Evolutionary conservation across 2,113 vertebrate species (phyloP).

Genomic region (Hystrix brachyura): DNA sequence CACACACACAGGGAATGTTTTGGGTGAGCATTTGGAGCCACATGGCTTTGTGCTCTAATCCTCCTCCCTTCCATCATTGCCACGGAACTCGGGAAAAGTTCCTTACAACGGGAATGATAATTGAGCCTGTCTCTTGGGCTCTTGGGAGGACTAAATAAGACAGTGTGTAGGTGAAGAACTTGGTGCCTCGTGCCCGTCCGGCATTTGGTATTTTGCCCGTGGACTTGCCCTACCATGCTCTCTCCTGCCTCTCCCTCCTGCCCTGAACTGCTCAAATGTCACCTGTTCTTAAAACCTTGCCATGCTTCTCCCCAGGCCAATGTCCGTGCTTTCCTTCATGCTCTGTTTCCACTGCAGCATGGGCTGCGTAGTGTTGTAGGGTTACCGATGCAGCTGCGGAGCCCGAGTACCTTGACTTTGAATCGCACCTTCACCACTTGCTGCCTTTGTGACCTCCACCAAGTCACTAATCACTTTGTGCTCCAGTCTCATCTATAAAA

Average conservation of each 20-base stretch:
- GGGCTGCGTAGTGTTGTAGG: accelerated
- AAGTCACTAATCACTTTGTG: neutral
- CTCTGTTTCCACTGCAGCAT: neutral
- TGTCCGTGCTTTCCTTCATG: neutral
- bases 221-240: neutral
- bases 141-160: neutral
- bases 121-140: neutral
- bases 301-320: neutral
- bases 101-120: neutral
- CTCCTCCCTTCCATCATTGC: neutral
- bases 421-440: neutral
- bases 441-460: neutral
- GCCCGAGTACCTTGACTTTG: neutral
- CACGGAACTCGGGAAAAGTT: neutral
- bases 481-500: neutral
- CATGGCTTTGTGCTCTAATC: neutral
- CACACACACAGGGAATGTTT: neutral
- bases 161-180: neutral
- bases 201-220: neutral
- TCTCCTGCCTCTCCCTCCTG: neutral
- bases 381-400: neutral
- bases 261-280: neutral
- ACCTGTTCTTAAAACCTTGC: neutral
- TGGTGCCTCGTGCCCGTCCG: neutral
- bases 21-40: neutral